Percentiles rank a stretch among this genome's conserved stretches.
Evolutionary conservation across 37 sponge, comb jelly and placozoan genomes (phyloP).

Genomic region (Spongilla lacustris): DNA sequence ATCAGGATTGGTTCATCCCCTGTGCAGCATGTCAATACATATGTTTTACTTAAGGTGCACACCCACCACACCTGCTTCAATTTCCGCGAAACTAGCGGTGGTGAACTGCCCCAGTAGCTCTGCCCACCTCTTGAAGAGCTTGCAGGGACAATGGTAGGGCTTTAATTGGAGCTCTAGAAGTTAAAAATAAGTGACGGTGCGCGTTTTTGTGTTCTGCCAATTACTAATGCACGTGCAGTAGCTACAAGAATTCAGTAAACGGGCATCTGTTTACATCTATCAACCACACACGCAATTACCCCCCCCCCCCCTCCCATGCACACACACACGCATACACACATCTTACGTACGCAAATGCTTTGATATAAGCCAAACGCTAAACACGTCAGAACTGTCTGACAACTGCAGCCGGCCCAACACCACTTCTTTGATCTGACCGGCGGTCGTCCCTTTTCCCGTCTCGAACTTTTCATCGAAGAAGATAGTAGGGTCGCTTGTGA

Average conservation of each 20-base stretch:
- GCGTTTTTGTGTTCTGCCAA: too few relatives aligned
- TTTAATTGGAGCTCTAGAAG: slow-evolving; percentile 82
- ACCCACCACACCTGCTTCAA: slow-evolving; percentile 40
- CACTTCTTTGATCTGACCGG: slow-evolving; percentile 41
- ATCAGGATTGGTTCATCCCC: slow-evolving; percentile 77
- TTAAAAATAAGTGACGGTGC: too few relatives aligned
- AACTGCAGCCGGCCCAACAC: slow-evolving; percentile 47
- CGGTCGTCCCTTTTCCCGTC: slow-evolving; percentile 62
- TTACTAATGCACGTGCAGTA: too few relatives aligned
- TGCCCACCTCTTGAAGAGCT: slow-evolving; percentile 81
- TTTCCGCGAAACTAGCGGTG: slow-evolving; percentile 38
- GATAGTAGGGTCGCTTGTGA: slow-evolving; percentile 32
- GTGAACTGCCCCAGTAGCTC: slow-evolving; percentile 80
- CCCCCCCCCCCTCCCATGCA: too few relatives aligned
- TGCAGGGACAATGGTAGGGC: slow-evolving; percentile 71
- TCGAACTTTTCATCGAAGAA: background rate
- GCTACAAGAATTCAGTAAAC: too few relatives aligned
- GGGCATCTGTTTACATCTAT: background rate
- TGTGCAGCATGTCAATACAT: background rate
- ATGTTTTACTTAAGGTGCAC: too few relatives aligned
- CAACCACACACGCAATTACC: background rate
- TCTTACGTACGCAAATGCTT: slow-evolving; percentile 71
- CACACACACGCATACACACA: slow-evolving; percentile 1
- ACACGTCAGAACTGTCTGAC: slow-evolving; percentile 35
- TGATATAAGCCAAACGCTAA: slow-evolving; percentile 79